A percentile compares a stretch with the other conserved stretches of the same genome.
Evolutionary conservation across 2,888 invertebrate species (phyloP).

Genomic region (Mimas tiliae): DNA sequence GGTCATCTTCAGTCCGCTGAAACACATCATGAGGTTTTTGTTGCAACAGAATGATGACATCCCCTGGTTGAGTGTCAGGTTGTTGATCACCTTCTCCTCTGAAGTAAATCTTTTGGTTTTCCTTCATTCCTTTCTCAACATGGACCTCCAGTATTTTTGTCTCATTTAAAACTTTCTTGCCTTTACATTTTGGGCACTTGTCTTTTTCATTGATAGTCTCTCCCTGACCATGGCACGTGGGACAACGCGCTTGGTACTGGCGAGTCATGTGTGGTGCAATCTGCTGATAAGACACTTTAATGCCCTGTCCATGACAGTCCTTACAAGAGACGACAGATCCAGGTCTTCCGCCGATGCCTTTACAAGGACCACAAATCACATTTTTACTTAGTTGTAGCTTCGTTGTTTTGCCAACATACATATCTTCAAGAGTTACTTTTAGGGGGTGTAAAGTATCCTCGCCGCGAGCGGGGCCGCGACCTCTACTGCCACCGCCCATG

Average conservation of each 20-base stretch:
- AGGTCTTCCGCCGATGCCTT: constrained; percentile 90
- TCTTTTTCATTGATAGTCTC: constrained; percentile 91
- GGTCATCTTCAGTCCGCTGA: constrained; percentile 90
- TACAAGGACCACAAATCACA: constrained; percentile 90
- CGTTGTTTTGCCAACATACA: constrained; percentile 95
- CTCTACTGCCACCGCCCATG: constrained; percentile 83
- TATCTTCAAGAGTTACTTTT: constrained; percentile 94
- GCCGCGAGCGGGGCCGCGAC: constrained; percentile 86
- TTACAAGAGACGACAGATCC: constrained; percentile 88
- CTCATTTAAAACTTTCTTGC: constrained; percentile 92
- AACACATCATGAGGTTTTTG: constrained; percentile 92
- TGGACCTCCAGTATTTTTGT: constrained; percentile 94
- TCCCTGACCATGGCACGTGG: constrained; percentile 88
- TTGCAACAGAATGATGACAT: constrained; percentile 94
- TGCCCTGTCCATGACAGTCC: constrained; percentile 91
- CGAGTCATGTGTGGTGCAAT: constrained; percentile 87
- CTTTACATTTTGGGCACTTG: constrained; percentile 92
- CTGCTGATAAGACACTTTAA: constrained; percentile 90
- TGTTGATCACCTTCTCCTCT: constrained; percentile 96
- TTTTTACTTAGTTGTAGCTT: constrained; percentile 93
- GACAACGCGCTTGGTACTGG: constrained; percentile 86
- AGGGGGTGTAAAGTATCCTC: constrained; percentile 93
- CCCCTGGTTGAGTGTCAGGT: constrained; percentile 93
- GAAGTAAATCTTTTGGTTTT: constrained; percentile 94
- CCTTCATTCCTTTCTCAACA: constrained; percentile 95